Conservation (phyloP, 2,113 vertebrate species). For the Ondatra zibethicus region DNA sequence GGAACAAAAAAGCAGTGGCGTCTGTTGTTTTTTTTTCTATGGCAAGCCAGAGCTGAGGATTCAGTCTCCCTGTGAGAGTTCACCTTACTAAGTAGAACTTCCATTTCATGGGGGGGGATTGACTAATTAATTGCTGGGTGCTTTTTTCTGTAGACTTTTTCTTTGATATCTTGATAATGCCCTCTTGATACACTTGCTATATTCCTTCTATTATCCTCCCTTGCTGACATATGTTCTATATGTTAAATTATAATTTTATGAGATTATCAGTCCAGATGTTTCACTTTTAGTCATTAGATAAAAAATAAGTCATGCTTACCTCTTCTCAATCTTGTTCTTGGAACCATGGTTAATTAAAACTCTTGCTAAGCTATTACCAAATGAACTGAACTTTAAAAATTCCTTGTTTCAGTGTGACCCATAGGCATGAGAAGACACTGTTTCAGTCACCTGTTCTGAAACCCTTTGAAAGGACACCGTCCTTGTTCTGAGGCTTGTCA, state of each 20-base stretch:
- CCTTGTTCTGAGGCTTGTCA: background rate
- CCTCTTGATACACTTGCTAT: background rate
- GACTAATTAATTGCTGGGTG: background rate
- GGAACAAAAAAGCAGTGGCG: background rate
- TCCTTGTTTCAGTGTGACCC: background rate
- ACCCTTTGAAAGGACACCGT: background rate
- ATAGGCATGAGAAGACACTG: background rate
- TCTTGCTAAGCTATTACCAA: background rate
- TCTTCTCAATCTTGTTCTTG: background rate
- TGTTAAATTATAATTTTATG: slow-evolving; percentile 17
- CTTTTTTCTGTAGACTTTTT: slow-evolving; percentile 3
- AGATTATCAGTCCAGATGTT: background rate
- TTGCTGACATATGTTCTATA: background rate
- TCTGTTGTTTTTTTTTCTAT: background rate
- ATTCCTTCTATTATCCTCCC: background rate
- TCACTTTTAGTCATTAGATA: background rate
- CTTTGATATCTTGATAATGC: slow-evolving; percentile 8
- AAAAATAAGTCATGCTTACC: background rate
- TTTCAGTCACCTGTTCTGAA: slow-evolving; percentile 1
- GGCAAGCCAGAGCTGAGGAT: background rate
- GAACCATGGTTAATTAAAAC: slow-evolving; percentile 39
- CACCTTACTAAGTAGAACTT: background rate
- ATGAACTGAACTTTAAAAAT: slow-evolving; percentile 22
- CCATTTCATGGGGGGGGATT: background rate
- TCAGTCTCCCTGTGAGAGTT: background rate